Conservation (phyloP, 2,888 invertebrate species). For the Papilio elwesi region DNA sequence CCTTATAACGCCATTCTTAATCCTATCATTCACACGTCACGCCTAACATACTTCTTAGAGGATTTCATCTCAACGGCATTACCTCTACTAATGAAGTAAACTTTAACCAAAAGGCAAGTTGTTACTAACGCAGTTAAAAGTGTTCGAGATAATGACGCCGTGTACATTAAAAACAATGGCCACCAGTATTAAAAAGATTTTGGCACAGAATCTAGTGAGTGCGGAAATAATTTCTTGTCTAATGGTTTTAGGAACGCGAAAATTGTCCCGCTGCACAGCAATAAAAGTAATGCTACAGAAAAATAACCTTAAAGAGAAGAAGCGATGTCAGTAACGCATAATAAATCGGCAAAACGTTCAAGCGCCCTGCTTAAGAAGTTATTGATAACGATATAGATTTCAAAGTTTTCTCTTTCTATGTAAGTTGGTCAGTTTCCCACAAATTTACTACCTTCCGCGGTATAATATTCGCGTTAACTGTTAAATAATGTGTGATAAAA, state of each 20-base stretch:
- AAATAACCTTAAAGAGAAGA: constrained; percentile 19
- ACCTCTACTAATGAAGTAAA: background rate
- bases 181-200: constrained; percentile 15
- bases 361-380: constrained; percentile 30
- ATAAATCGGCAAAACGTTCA: constrained; percentile 29
- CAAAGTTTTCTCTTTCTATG: constrained; percentile 19
- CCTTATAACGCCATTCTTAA: too few species aligned
- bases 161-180: constrained; percentile 19
- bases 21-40: too few species aligned
- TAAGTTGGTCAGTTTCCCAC: constrained; percentile 20
- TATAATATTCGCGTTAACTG: constrained; percentile 30
- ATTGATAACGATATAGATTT: constrained; percentile 35
- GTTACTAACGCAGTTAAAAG: background rate
- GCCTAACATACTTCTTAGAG: too few species aligned
- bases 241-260: constrained; percentile 23
- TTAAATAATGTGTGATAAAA: constrained; percentile 23
- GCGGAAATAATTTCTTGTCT: constrained; percentile 29
- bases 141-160: background rate
- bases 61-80: too few species aligned
- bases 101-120: constrained; percentile 1
- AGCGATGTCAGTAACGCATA: constrained; percentile 41
- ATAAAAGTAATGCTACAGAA: constrained; percentile 18
- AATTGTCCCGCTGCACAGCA: constrained; percentile 26
- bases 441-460: constrained; percentile 31
- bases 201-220: constrained; percentile 18